Base-by-base conservation (phyloP, 2,888 invertebrate genomes). In the Rhamphomyia laevipes region DNA sequence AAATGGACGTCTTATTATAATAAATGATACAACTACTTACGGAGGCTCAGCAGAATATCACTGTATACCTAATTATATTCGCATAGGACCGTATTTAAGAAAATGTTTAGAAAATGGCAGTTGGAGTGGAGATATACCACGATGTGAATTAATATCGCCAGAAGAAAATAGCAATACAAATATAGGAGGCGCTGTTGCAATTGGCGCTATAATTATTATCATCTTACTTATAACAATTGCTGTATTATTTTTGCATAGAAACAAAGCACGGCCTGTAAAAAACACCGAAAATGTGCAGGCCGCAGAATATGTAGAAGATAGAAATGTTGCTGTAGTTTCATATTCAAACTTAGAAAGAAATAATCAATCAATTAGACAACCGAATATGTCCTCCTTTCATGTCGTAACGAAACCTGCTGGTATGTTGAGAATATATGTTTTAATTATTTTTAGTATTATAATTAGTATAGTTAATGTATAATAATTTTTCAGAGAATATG, bases 41-140 rank as follows among this genome's bases (percentile, higher is more conserved):
- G 86, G 86, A 30, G 87, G 88, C 47, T 83, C 86, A 0, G 83
- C 89, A 1, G 92, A 92, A 64, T 92, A 92, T 66, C 90, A 91
- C 63, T 93, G 89, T 64, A 69, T 91, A 49, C 91, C 90, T 3
- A 86, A 84, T 59, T 90, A 77, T 71, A 84, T 85, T 62, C 75
- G 89, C 11, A 80, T 83, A 1, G 92, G 92, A 0, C 84, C 86
- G 1, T 86, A 87, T 65, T 69, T 89, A 17, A 75, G 92, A 51
- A 87, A 87, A 63, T 93, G 92, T 63, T 74, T 82, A 68, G 88
- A 88, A 49, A 86, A 84, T 53, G 90, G 86, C 4, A 74, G 76
- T 43, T 93, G 93, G 92, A 89, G 89, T 4, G 90, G 90, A 0
- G 85, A 86, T 46, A 85, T 88, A 58, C 91, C 92, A 0, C 77